These are phyloP conservation scores for Pomatostomus ruficeps DNA, from an alignment of 2,113 vertebrate genomes.

Conservation along the genomic window DNA sequence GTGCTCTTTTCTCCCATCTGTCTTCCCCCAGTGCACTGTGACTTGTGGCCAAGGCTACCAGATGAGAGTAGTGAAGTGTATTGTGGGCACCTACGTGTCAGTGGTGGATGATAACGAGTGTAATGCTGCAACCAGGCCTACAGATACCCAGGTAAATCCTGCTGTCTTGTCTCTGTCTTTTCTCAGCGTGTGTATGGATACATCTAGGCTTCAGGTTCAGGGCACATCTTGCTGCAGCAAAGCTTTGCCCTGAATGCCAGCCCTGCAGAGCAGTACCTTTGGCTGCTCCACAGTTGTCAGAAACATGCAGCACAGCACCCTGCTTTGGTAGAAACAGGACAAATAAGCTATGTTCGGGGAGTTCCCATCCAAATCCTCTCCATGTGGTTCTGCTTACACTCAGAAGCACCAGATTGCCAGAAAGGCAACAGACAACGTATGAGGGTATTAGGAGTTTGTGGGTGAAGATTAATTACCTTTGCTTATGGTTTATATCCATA, in stretches of 20 bases:
- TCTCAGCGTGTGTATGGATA: fast-evolving
- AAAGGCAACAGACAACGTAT: not conserved
- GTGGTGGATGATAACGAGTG: constrained; percentile 91
- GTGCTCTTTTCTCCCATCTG: not conserved
- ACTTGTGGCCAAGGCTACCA: constrained; percentile 95
- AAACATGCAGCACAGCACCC: not conserved
- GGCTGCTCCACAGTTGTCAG: not conserved
- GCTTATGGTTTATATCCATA: not conserved
- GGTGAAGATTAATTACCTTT: not conserved
- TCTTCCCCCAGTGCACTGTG: constrained; percentile 82
- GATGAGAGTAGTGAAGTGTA: constrained; percentile 91
- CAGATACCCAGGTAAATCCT: constrained; percentile 85
- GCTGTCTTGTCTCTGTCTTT: not conserved
- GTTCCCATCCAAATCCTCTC: not conserved
- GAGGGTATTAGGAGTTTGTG: not conserved
- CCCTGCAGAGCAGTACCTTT: not conserved
- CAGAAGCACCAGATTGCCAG: not conserved
- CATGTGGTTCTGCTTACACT: not conserved
- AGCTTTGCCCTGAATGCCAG: not conserved
- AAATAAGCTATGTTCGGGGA: not conserved
- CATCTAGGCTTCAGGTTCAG: not conserved
- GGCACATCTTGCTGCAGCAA: not conserved
- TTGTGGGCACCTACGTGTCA: constrained; percentile 83
- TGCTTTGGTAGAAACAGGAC: not conserved
- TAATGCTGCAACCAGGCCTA: constrained; percentile 89